phyloP scores from a whole-genome alignment of 1,140 invertebrate genomes.

The Drosophila bocqueti region DNA sequence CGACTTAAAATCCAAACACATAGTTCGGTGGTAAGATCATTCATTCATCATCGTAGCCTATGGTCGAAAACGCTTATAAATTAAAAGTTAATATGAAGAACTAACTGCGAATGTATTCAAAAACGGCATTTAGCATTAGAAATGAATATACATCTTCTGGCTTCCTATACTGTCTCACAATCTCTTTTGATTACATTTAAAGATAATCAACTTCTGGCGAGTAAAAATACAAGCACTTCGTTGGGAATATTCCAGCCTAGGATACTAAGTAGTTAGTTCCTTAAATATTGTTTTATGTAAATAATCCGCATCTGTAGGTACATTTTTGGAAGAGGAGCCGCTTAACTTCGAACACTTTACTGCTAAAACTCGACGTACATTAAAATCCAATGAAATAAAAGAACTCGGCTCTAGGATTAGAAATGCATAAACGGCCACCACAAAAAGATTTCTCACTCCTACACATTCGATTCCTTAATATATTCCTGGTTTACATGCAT shows the following conservation, averaged over 20 bases:
- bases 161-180: background rate
- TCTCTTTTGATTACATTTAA: too few species aligned
- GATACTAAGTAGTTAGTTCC: background rate
- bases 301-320: background rate
- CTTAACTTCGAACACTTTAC: slow-evolving; percentile 1
- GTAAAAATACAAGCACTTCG: background rate
- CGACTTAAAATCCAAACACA: slow-evolving; percentile 6
- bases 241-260: background rate
- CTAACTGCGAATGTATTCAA: background rate
- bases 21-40: background rate
- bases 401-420: background rate
- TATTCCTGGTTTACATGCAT: background rate
- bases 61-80: background rate
- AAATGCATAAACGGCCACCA: background rate
- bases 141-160: background rate
- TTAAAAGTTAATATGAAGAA: background rate
- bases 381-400: background rate
- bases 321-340: slow-evolving; percentile 7
- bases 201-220: background rate
- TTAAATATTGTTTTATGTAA: background rate
- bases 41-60: background rate
- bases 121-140: background rate
- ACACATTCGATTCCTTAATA: background rate
- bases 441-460: background rate
- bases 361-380: background rate